Base-by-base conservation (phyloP, 2,888 invertebrate species). In the Sarcophaga carnaria region DNA sequence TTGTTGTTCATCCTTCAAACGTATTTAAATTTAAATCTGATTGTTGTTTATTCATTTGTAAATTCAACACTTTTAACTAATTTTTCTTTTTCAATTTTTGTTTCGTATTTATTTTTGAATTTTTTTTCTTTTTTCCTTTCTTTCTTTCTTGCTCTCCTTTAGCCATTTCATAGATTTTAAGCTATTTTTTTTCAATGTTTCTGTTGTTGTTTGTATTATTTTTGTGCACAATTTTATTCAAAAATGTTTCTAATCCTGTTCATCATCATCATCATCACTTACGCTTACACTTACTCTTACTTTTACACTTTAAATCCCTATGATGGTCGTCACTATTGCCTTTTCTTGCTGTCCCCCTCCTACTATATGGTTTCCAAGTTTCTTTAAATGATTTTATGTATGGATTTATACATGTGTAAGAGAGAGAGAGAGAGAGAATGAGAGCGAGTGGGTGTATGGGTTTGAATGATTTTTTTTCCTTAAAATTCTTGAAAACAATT, bases 1-100 rank as follows among this genome's bases (percentile, higher is more conserved):
- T 54, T 54, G 37, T 37, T 37, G 37, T 37, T 37, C 37, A 64
- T n/a, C 59, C 74, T 76, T 77, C 66, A 83, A 83, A 66, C 60
- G 83, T 62, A 72, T 74, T 78, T 20, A 83, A 62, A 67, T 67
- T 83, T 78, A 84, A 87, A 87, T 87, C 87, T 79, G 84, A 87
- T 84, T 84, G 62, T 72, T 87, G 81, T 87, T 75, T 76, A 82
- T 84, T 87, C 87, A 87, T 79, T 84, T 82, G 87, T 76, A 82
- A 85, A 82, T 78, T 82, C 76, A 71, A 80, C 75, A 79, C 72
- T 81, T 79, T 85, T 85, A 74, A 80, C 69, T 69, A 69, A 77
- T 77, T 67, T 77, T 27, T 64, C 25, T 5, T 71, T 59, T 71
- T 27, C n/a, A 12, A 54, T 64, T 77, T 70, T 54, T 37, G 8